Conservation (phyloP, 1,140 invertebrate species). For the Chymomyza costata region DNA sequence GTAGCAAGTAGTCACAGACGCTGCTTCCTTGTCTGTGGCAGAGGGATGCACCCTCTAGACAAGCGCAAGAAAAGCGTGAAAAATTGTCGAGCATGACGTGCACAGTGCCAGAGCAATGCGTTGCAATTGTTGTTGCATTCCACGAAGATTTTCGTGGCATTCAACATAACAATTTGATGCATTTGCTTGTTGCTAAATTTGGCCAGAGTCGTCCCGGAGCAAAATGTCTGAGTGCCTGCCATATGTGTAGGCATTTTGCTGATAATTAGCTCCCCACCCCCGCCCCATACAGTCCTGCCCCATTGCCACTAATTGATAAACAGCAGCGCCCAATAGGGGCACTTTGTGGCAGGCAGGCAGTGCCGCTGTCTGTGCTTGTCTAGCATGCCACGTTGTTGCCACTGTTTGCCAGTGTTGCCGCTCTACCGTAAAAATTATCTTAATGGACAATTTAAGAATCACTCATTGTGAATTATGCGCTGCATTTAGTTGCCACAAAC, state of each 20-base stretch:
- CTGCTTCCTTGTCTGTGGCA: conserved; percentile 1
- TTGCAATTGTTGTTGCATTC: no score
- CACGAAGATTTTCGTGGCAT: conserved; percentile 17
- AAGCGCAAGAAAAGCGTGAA: conserved; percentile 63
- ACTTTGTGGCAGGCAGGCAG: conserved; percentile 13
- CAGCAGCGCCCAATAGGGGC: conserved; percentile 18
- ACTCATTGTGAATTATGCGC: conserved; percentile 72
- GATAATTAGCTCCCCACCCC: conserved; percentile 53
- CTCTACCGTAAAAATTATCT: conserved; percentile 70
- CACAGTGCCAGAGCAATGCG: no score
- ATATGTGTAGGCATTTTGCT: conserved; percentile 66
- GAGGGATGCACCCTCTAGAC: conserved; percentile 20
- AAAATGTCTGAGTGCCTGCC: conserved; percentile 20
- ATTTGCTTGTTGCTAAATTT: conserved; percentile 63
- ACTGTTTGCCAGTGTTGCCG: conserved; percentile 8
- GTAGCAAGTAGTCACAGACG: background rate
- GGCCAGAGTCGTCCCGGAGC: conserved; percentile 20
- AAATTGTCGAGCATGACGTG: conserved; percentile 69
- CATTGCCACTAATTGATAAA: conserved; percentile 71
- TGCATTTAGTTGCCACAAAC: conserved; percentile 65
- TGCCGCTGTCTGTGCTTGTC: conserved; percentile 31
- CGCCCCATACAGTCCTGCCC: no score
- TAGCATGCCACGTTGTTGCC: conserved; percentile 14
- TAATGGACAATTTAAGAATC: conserved; percentile 73
- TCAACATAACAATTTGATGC: conserved; percentile 26